Percentiles rank a stretch among this genome's conserved stretches.
These are phyloP conservation scores for Fratercula arctica DNA, from an alignment of 2,797 vertebrate genomes.

Conservation along the genomic window DNA sequence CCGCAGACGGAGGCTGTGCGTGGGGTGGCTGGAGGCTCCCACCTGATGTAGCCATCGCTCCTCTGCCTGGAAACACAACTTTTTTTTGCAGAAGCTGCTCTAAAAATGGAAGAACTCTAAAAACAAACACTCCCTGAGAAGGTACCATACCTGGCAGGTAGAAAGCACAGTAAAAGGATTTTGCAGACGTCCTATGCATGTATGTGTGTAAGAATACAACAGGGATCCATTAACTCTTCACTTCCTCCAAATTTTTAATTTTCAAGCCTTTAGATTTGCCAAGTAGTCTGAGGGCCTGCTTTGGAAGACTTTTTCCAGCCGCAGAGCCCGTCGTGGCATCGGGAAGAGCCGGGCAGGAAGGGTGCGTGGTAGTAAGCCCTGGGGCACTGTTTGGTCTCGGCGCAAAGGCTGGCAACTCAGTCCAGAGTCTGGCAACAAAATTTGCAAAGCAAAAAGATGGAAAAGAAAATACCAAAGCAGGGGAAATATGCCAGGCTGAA, in stretches of 20 bases:
- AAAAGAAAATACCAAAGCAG: background rate
- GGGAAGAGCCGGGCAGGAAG: rapidly evolving
- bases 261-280: background rate
- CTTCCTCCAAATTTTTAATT: background rate
- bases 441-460: background rate
- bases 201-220: background rate
- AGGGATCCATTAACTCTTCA: background rate
- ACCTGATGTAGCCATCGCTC: background rate
- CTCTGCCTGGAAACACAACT: background rate
- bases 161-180: background rate
- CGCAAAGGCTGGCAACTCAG: background rate
- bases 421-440: background rate
- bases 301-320: background rate
- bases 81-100: background rate
- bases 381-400: background rate
- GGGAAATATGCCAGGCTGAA: background rate
- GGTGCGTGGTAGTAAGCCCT: background rate
- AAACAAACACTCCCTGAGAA: background rate
- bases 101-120: background rate
- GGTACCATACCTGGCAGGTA: rapidly evolving
- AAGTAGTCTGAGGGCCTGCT: background rate
- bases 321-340: rapidly evolving
- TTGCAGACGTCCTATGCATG: background rate
- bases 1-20: rapidly evolving
- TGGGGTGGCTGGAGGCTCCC: background rate